These are phyloP conservation scores for Coelopa frigida DNA, from an alignment of 1,140 invertebrate genomes.

Conservation along the genomic window DNA sequence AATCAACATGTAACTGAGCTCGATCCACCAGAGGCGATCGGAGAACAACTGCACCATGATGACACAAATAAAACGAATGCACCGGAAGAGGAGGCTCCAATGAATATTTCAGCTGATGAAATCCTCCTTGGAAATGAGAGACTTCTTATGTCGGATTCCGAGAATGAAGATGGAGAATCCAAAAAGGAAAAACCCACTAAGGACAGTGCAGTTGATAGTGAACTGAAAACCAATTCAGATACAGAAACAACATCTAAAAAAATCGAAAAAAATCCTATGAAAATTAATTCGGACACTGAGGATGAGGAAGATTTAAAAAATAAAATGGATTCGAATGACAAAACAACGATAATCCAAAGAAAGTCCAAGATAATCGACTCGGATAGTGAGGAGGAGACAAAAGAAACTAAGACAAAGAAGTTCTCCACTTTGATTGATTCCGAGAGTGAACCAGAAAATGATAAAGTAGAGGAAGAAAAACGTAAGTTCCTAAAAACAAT, in stretches of 20 bases:
- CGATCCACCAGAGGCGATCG: no score
- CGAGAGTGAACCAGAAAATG: slow-evolving; percentile 17
- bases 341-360: background rate
- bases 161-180: slow-evolving; percentile 15
- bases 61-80: no score
- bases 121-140: slow-evolving; percentile 33
- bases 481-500: background rate
- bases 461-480: background rate
- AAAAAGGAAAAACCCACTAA: slow-evolving; percentile 2
- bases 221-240: background rate
- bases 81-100: slow-evolving; percentile 31
- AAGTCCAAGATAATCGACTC: background rate
- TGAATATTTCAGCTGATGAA: slow-evolving; percentile 26
- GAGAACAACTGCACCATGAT: no score
- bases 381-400: background rate
- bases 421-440: slow-evolving; percentile 20
- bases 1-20: no score
- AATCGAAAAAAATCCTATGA: no score
- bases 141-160: slow-evolving; percentile 34
- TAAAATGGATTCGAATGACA: background rate
- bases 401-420: slow-evolving; percentile 16
- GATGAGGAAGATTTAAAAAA: slow-evolving; percentile 6
- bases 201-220: slow-evolving; percentile 10
- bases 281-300: slow-evolving; percentile 10
- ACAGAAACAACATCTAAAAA: background rate